A percentile compares a stretch with the other conserved stretches of the same genome.
Conservation (phyloP, 2,888 invertebrate species). For the Ichneumon xanthorius region DNA sequence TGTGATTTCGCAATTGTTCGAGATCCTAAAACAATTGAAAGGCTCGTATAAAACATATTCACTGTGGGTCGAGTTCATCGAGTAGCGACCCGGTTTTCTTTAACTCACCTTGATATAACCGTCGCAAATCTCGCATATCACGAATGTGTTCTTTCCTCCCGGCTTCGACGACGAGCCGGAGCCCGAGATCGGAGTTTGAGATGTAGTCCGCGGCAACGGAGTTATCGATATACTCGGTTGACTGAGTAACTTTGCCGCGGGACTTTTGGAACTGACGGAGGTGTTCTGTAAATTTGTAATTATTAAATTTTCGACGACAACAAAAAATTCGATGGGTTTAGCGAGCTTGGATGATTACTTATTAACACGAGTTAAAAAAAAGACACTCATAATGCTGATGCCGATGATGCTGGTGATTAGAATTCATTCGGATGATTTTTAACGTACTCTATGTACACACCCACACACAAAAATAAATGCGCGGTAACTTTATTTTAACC, state of each 20-base stretch:
- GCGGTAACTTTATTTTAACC: background rate
- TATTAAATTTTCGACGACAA: slow-evolving; percentile 64
- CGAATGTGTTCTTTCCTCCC: slow-evolving; percentile 92
- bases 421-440: background rate
- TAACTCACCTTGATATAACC: slow-evolving; percentile 93
- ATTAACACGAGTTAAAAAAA: background rate
- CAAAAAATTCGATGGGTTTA: background rate
- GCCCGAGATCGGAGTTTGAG: slow-evolving; percentile 82
- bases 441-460: background rate
- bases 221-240: slow-evolving; percentile 97
- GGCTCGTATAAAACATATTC: background rate
- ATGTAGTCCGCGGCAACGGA: slow-evolving; percentile 90
- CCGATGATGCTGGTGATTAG: background rate
- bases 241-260: slow-evolving; percentile 86
- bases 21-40: slow-evolving; percentile 87
- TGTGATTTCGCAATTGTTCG: slow-evolving; percentile 96
- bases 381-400: background rate
- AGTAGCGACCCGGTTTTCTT: background rate
- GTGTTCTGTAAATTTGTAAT: slow-evolving; percentile 79
- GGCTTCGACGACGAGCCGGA: slow-evolving; percentile 83
- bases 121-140: slow-evolving; percentile 98
- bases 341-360: slow-evolving; percentile 6
- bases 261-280: slow-evolving; percentile 81
- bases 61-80: background rate
- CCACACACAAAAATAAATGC: background rate